Percentiles rank a stretch among this genome's conserved stretches.
Evolutionary conservation across 2,797 vertebrate genomes (phyloP).

Genomic region (Ara ararauna): DNA sequence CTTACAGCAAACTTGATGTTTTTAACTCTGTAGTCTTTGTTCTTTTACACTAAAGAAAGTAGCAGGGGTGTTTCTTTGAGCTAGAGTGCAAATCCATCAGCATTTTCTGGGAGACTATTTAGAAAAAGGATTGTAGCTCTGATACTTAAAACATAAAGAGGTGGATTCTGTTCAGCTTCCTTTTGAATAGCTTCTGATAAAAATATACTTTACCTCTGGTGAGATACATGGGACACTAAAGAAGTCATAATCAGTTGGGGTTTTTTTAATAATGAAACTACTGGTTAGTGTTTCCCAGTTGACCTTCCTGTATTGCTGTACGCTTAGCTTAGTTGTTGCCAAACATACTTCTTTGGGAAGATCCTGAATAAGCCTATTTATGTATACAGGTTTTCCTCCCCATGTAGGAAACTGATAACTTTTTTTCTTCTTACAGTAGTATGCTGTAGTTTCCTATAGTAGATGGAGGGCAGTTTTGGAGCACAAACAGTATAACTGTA

Average conservation of each 20-base stretch:
- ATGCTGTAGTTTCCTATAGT: background rate
- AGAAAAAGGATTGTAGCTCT: background rate
- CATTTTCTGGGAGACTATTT: background rate
- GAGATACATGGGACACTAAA: rapidly evolving
- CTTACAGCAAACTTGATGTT: background rate
- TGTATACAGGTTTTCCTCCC: background rate
- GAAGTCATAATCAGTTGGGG: rapidly evolving
- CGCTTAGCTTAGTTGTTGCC: background rate
- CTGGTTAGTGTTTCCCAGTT: background rate
- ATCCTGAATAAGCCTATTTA: background rate
- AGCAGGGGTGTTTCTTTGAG: background rate
- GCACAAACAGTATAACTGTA: background rate
- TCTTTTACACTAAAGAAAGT: background rate
- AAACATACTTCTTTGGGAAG: background rate
- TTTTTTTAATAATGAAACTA: background rate
- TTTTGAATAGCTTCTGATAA: background rate
- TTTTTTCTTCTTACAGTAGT: background rate
- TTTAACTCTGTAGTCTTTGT: background rate
- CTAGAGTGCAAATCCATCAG: background rate
- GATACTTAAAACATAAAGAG: background rate
- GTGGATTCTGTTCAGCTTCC: background rate
- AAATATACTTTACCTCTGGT: background rate
- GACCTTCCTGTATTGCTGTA: background rate
- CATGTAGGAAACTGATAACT: background rate
- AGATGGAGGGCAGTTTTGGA: background rate